Evolutionary conservation across 2,797 vertebrate species (phyloP), one percentile per base, ranked within the genome.

Genomic region (Micropoecilia bifurca): DNA sequence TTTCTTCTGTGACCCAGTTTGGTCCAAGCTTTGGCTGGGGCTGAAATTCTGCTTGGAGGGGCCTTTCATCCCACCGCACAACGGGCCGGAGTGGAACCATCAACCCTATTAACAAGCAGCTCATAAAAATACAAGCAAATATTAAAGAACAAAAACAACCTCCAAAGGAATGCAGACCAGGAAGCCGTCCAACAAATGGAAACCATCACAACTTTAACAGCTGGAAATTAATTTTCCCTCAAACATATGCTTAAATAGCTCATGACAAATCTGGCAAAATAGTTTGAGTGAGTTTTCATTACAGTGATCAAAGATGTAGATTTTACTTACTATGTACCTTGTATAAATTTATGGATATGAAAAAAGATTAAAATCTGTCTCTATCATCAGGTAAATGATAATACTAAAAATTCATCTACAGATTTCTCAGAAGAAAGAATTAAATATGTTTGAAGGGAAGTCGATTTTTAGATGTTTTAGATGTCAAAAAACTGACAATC

Each of bases 351-450:
- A 8, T 12, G 25, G 25, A 55, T 12, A n/a, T n/a, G 8, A 55
- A n/a, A n/a, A 55, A n/a, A 55, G 48, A 25, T 55, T 55, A 55
- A 55, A 55, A 55, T 55, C 25, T 9, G 53, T n/a, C 9, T 55
- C 50, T n/a, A 1, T 4, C 8, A 55, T 55, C 25, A 55, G 25
- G 25, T 10, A n/a, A 55, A n/a, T n/a, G 9, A 55, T 25, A 12
- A n/a, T 12, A 12, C 3, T 0, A 12, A 55, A n/a, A n/a, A 55
- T 55, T n/a, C 3, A 12, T 28, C 1, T 13, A n/a, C 9, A 55
- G 53, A 55, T 55, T n/a, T n/a, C 8, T 55, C 8, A n/a, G 53
- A 4, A 55, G 53, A 55, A n/a, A 55, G 9, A 55, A 55, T 55
- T 10, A 55, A 55, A 55, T n/a, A 12, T 28, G 53, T n/a, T 55